Conservation (phyloP, 2,113 vertebrate genomes). For the Panthera uncia region DNA sequence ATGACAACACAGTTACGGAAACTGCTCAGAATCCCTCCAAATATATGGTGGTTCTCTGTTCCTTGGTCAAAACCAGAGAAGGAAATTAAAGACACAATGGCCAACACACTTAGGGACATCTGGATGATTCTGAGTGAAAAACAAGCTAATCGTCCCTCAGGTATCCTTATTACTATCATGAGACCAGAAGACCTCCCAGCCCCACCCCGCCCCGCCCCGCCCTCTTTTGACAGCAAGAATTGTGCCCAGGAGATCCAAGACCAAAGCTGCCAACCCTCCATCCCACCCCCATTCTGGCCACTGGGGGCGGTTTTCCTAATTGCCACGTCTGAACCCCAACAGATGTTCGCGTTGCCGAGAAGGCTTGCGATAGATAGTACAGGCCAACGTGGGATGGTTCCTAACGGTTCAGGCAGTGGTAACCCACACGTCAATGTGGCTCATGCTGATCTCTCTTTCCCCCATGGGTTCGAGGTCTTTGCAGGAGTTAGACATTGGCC, state of each 20-base stretch:
- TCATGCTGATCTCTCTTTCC: not conserved
- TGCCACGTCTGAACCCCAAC: not conserved
- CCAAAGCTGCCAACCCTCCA: fast-evolving
- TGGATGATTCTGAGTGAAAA: not conserved
- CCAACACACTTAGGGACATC: not conserved
- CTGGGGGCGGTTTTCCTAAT: not conserved
- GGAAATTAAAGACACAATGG: not conserved
- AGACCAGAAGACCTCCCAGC: not conserved
- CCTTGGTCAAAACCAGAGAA: not conserved
- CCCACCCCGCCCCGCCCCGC: not conserved
- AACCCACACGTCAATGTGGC: not conserved
- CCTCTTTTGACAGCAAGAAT: not conserved
- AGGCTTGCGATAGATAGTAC: not conserved
- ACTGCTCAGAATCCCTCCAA: not conserved
- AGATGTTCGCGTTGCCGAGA: not conserved
- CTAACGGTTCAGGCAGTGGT: too few relatives aligned
- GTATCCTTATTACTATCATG: not conserved
- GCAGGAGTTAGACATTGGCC: not conserved
- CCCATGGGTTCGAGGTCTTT: not conserved
- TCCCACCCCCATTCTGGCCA: fast-evolving
- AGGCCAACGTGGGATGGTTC: not conserved
- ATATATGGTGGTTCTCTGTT: not conserved
- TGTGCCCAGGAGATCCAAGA: not conserved
- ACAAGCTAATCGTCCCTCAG: not conserved
- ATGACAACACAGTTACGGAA: not conserved